Evolutionary conservation across 2,888 invertebrate species (phyloP).

Genomic region (Volucella bombylans): DNA sequence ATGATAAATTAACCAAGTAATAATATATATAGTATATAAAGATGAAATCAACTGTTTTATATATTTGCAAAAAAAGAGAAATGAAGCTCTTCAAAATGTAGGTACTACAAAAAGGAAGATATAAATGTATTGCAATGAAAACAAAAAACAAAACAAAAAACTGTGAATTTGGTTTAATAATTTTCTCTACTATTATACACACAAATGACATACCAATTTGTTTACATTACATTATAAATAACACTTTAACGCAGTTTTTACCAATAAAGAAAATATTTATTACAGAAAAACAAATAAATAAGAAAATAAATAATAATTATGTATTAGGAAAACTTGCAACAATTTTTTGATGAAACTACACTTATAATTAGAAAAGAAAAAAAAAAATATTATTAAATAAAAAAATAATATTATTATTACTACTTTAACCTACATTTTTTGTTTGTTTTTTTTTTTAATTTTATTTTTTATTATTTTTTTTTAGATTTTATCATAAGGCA

Average conservation of each 20-base stretch:
- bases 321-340: constrained; percentile 44
- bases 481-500: constrained; percentile 58
- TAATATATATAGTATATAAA: constrained; percentile 37
- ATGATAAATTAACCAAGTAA: constrained; percentile 42
- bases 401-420: constrained; percentile 56
- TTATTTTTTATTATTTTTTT: constrained; percentile 64
- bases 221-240: constrained; percentile 42
- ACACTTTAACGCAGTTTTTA: constrained; percentile 47
- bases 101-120: constrained; percentile 64
- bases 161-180: constrained; percentile 31
- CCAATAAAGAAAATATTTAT: constrained; percentile 46
- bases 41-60: constrained; percentile 54
- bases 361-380: constrained; percentile 22
- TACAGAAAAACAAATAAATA: constrained; percentile 17
- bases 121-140: constrained; percentile 36
- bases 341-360: constrained; percentile 49
- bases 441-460: constrained; percentile 64
- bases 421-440: constrained; percentile 68
- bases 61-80: constrained; percentile 52
- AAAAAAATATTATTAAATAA: constrained; percentile 63
- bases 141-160: not conserved
- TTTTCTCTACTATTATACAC: constrained; percentile 30
- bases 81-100: constrained; percentile 65
- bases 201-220: constrained; percentile 42
- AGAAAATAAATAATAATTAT: not conserved